Base-by-base conservation (phyloP, 2,113 vertebrate species). In the Nansenia antarctica region DNA sequence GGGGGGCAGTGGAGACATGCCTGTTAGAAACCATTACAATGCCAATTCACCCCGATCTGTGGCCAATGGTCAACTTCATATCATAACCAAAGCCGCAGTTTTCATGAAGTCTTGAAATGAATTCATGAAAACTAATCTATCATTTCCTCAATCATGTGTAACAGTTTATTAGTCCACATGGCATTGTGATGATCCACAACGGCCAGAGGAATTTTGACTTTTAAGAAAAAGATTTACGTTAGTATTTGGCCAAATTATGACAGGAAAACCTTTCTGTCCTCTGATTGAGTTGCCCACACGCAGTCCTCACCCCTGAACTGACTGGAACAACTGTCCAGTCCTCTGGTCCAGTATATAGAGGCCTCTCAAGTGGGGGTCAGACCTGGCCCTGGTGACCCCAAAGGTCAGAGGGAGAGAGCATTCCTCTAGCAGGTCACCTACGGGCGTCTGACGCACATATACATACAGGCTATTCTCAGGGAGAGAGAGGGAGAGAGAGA, bases 331-430 rank as follows among this genome's bases (percentile, higher is more conserved):
- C 86, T 87, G 87, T 74, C 74, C 42, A 11, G 30, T 32, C 37
- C 45, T 57, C 62, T 2, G 14, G 67, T 77, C 31, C 63, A n/a
- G 7, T 1, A 52, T 1, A 52, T 67, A 58, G 15, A 58, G 62
- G 70, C 37, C 24, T 24, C 77, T 35, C 49, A n/a, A 60, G 54
- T 55, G 62, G 74, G 70, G 78, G 82, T 75, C 74, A 84, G 75
- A 62, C 77, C 74, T 77, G 62, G 65, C 65, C 68, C 63, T 5
- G 45, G 47, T 62, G 77, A 32, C 42, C 63, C 35, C 20, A n/a
- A 27, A 74, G 86, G 86, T 86, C 83, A 86, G 45, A 82, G 86
- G 42, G 81, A 84, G 64, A 82, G 80, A 77, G 66, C 82, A 76
- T 80, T 83, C 77, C 82, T 65, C 73, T 55, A 69, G 45, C 70